Base-by-base conservation (phyloP, 2,797 vertebrate genomes). In the Hyperoplus immaculatus region DNA sequence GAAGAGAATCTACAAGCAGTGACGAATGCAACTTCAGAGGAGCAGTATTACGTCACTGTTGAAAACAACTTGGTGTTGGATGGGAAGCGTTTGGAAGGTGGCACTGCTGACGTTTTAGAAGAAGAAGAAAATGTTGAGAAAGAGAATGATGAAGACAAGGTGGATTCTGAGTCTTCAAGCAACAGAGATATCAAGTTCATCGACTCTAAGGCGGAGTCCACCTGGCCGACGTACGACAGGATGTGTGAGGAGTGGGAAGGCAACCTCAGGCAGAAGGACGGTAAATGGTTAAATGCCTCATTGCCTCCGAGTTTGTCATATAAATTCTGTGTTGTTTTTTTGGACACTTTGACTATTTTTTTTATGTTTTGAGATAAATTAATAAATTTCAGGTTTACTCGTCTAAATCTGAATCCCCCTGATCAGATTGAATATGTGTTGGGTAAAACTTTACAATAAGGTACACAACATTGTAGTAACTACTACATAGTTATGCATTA, bases 131-230 rank as follows among this genome's bases (percentile, higher is more conserved):
- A 61, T 0, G 36, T n/a, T 5, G 21, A 71, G 11, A 9, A 39
- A 9, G 50, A 57, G 29, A 29, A 29, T 8, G 4, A 2, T 1
- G 36, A 56, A 8, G 29, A 76, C 4, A 42, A 60, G 46, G 46
- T 4, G 8, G 70, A 76, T 21, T 9, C 12, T 12, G 81, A 79
- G 62, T 80, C 65, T 10, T 76, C 62, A 0, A 77, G 83, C 65
- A 77, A 84, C 77, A 77, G 79, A 41, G 83, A 86, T 57, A 58
- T 85, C 64, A 84, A 55, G 83, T 88, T 89, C 14, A 82, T 88
- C 4, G 86, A 91, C 84, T 91, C 87, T 39, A 79, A 74, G 29
- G 72, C 4, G 57, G 75, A 89, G 39, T 58, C 66, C n/a, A 29
- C 64, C 60, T 50, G 14, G 54, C 71, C 8, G 69, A 57, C 12